These are phyloP conservation scores for Macrobrachium rosenbergii DNA, from an alignment of 1,140 invertebrate genomes.

Conservation along the genomic window DNA sequence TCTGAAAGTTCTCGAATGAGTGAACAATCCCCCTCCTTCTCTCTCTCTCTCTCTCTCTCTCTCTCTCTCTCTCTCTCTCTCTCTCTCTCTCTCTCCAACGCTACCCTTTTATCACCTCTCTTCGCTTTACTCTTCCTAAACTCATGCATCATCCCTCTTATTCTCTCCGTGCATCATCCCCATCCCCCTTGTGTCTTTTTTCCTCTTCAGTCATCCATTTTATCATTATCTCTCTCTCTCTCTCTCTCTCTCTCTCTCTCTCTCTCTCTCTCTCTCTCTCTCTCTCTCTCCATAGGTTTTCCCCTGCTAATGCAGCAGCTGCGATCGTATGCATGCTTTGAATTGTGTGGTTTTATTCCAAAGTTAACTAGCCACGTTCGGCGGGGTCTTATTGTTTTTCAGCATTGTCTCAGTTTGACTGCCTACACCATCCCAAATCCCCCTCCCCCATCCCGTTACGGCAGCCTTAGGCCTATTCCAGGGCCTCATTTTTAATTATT, in stretches of 20 bases:
- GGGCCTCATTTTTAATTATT: no score
- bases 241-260: slow-evolving; percentile 8
- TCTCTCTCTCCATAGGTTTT: not conserved
- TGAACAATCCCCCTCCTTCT: not conserved
- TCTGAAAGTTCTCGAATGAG: no score
- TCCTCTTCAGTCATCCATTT: not conserved
- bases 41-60: slow-evolving; percentile 11
- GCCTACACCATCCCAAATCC: no score
- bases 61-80: slow-evolving; percentile 10
- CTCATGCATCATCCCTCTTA: not conserved
- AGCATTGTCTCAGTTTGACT: no score
- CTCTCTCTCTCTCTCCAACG: no score
- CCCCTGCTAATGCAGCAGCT: not conserved
- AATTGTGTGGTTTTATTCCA: no score
- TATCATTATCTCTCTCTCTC: not conserved
- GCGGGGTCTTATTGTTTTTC: no score
- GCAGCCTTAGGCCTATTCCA: no score
- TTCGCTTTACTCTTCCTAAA: not conserved
- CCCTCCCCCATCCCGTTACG: no score
- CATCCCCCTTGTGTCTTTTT: not conserved
- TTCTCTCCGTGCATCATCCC: not conserved
- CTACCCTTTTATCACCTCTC: slow-evolving; percentile 12
- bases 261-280: not conserved
- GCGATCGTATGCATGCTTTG: no score
- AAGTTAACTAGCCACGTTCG: no score